Base-by-base conservation (phyloP, 2,888 invertebrate species). In the Dascillus cervinus region DNA sequence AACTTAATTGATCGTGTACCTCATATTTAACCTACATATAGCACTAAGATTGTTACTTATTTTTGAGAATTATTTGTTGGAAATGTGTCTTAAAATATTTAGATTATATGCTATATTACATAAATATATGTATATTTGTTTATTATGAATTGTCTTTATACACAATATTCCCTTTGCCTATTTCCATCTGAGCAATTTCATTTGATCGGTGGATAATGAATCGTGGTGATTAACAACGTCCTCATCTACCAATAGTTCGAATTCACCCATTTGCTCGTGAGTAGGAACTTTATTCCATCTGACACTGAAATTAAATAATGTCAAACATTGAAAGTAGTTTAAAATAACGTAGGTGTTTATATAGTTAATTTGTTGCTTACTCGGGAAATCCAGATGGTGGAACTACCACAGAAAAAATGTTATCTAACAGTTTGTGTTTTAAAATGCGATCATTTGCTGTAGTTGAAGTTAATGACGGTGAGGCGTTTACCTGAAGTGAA, bases 361-460 rank as follows among this genome's bases (percentile, higher is more conserved):
- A n/a, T n/a, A n/a, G n/a, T n/a, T n/a, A n/a, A n/a, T n/a, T n/a
- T n/a, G n/a, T n/a, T 37, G 66, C 71, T 69, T 66, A 79, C 79
- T 95, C 91, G 26, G 94, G 92, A 28, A 85, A 69, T 26, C 91
- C 90, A 52, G 83, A 83, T 1, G 89, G 84, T 1, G 94, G 92
- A 13, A 94, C 66, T 1, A 95, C 87, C 20, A 95, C 80, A 4
- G 89, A 86, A 47, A 95, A 70, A 47, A 94, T 87, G 60, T 94
- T 92, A 58, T 92, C 92, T 44, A 95, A 85, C 25, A 96, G 69
- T 66, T 92, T 91, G 55, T 91, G 87, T 59, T 96, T 95, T 51
- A 95, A 71, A 54, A 92, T 91, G 46, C 94, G 72, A 64, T 96
- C 95, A 55, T 90, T 91, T 0, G 87, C 86, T 0, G 95, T 96